Percentiles rank a stretch among this genome's conserved stretches.
Conservation (phyloP, 2,113 vertebrate genomes). For the Cheirogaleus medius region DNA sequence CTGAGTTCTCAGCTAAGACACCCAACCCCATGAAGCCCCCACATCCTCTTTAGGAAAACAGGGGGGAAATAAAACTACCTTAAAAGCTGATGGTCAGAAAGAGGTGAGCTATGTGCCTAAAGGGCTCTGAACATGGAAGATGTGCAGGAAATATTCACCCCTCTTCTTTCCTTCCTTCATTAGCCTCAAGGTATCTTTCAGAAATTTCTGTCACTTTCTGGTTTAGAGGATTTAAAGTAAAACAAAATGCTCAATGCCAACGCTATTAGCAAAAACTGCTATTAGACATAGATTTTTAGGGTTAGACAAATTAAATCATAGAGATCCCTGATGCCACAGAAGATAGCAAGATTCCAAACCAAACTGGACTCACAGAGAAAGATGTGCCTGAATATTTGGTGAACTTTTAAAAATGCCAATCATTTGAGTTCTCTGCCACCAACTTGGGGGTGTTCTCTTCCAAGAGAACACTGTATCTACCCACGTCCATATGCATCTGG, state of each 20-base stretch:
- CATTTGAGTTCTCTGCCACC: no score
- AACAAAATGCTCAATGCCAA: not conserved
- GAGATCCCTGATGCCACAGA: no score
- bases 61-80: not conserved
- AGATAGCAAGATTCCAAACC: not conserved
- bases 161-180: not conserved
- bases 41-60: not conserved
- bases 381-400: not conserved
- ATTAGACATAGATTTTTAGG: accelerated
- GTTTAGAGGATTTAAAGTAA: not conserved
- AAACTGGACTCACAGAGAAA: no score
- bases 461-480: not conserved
- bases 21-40: not conserved
- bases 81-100: not conserved
- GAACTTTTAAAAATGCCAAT: not conserved
- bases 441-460: not conserved
- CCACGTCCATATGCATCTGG: accelerated
- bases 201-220: not conserved
- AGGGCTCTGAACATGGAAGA: not conserved
- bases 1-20: not conserved
- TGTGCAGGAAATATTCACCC: not conserved
- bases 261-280: not conserved
- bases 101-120: not conserved
- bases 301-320: not conserved
- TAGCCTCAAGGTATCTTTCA: not conserved